Evolutionary conservation across 2,113 vertebrate genomes (phyloP).

Genomic region (Todiramphus chloris): DNA sequence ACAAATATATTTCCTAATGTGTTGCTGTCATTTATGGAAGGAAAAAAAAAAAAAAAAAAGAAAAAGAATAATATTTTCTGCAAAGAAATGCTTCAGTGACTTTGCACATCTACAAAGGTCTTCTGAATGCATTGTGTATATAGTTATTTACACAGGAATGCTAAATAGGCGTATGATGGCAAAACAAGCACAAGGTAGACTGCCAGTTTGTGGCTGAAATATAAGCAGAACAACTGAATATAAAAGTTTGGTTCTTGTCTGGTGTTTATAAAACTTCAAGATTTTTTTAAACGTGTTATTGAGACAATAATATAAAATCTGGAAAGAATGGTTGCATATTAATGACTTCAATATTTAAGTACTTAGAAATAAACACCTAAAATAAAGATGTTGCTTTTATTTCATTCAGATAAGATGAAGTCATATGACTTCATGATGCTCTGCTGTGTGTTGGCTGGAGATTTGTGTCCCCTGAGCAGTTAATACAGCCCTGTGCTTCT

Average conservation of each 20-base stretch:
- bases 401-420: not conserved
- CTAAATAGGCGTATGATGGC: not conserved
- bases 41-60: not conserved
- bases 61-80: not conserved
- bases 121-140: not conserved
- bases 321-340: not conserved
- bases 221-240: not conserved
- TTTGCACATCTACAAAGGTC: not conserved
- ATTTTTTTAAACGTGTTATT: not conserved
- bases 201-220: not conserved
- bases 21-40: not conserved
- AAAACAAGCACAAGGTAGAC: not conserved
- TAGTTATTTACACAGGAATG: not conserved
- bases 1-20: not conserved
- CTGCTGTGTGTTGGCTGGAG: not conserved
- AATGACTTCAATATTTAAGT: not conserved
- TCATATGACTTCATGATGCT: not conserved
- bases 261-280: not conserved
- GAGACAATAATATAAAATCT: not conserved
- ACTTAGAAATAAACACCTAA: not conserved
- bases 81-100: not conserved
- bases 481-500: not conserved
- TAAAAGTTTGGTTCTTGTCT: not conserved
- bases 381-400: not conserved
- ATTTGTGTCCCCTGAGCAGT: not conserved